These are phyloP conservation scores for Gorsachius goisagi DNA, from an alignment of 2,113 vertebrate genomes.

Conservation along the genomic window DNA sequence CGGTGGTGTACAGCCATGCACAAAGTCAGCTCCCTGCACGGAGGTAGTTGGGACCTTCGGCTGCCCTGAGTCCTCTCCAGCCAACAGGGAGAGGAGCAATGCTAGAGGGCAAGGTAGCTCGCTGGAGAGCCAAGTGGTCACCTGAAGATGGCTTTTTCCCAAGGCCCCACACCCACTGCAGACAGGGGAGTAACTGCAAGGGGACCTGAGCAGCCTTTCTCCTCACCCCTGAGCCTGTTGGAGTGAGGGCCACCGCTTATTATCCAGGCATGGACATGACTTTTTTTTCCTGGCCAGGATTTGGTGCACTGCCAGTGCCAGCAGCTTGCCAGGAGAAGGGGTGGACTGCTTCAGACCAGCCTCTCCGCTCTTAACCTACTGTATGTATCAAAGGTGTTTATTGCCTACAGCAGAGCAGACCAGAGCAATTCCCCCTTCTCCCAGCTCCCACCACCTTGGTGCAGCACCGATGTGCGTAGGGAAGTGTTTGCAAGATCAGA, in stretches of 20 bases:
- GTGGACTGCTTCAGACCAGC: background rate
- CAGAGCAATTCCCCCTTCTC: background rate
- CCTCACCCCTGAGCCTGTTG: background rate
- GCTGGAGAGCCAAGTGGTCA: background rate
- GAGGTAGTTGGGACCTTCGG: background rate
- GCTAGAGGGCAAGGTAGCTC: background rate
- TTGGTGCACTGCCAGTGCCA: background rate
- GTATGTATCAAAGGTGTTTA: background rate
- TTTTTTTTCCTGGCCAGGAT: background rate
- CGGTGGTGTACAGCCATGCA: background rate
- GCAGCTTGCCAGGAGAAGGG: background rate
- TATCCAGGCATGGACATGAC: background rate
- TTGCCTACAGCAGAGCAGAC: background rate
- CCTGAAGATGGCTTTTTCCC: background rate
- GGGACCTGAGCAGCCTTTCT: background rate
- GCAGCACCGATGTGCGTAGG: accelerated
- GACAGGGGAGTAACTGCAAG: background rate
- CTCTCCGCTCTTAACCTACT: background rate
- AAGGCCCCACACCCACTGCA: background rate
- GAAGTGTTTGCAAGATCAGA: background rate
- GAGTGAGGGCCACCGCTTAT: background rate
- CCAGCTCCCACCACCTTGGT: background rate
- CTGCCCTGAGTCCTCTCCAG: background rate
- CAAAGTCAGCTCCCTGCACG: background rate
- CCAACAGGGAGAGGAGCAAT: background rate